Conservation (phyloP, 2,797 vertebrate genomes). For the Garrulus glandarius region DNA sequence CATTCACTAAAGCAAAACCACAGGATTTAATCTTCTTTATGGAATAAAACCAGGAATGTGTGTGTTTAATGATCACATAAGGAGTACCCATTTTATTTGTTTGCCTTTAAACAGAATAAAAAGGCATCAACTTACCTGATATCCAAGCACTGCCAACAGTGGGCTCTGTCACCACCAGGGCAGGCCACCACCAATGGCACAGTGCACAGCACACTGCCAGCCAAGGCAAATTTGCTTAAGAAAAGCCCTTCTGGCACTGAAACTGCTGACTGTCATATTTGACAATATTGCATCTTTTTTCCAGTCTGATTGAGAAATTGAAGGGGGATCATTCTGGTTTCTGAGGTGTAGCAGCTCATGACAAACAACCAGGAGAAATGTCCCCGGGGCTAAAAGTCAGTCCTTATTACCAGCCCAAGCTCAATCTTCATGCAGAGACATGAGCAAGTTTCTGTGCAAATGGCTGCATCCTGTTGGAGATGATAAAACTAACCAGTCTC, state of each 20-base stretch:
- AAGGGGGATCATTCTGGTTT: not conserved
- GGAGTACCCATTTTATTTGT: not conserved
- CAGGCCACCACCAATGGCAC: not conserved
- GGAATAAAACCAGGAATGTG: not conserved
- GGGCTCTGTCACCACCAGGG: not conserved
- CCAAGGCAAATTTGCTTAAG: not conserved
- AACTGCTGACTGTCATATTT: not conserved
- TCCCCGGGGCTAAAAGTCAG: not conserved
- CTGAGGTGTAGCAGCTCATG: not conserved
- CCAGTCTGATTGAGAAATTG: not conserved
- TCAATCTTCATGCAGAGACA: not conserved
- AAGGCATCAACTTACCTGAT: not conserved
- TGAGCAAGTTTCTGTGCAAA: not conserved
- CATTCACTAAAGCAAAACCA: not conserved
- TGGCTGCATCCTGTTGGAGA: not conserved
- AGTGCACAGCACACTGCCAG: accelerated
- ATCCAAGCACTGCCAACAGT: not conserved
- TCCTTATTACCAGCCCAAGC: not conserved
- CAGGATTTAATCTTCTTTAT: not conserved
- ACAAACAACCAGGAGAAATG: not conserved
- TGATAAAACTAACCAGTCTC: not conserved
- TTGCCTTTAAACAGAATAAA: not conserved
- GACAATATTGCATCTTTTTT: not conserved
- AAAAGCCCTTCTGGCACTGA: not conserved
- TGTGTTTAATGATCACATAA: not conserved